Conservation (phyloP, 2,797 vertebrate genomes). For the Kryptopterus vitreolus region DNA sequence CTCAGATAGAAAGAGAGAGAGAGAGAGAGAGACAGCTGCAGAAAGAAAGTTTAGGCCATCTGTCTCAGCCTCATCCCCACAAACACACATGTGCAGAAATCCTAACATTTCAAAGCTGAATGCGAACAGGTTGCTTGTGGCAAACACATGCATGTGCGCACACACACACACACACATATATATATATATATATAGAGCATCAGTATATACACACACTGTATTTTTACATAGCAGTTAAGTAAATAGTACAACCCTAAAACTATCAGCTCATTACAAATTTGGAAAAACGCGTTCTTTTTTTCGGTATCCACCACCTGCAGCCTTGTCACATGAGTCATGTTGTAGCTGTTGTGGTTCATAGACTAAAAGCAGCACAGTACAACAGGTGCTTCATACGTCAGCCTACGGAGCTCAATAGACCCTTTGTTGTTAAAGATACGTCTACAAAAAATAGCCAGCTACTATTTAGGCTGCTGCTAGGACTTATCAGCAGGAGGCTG, state of each 20-base stretch:
- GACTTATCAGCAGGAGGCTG: constrained; percentile 60
- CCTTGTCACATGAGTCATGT: constrained; percentile 25
- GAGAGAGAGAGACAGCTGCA: constrained; percentile 66
- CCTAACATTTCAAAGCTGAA: constrained; percentile 72
- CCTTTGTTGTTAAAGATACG: constrained; percentile 69
- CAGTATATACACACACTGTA: neutral
- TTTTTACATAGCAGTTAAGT: neutral
- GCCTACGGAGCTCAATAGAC: constrained; percentile 67
- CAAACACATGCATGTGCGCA: constrained; percentile 34
- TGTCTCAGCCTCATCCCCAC: constrained; percentile 69
- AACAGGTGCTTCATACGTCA: constrained; percentile 71
- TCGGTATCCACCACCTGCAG: constrained; percentile 30
- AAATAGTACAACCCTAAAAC: neutral
- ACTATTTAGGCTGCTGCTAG: constrained; percentile 55
- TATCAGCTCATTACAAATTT: neutral
- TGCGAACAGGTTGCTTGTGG: constrained; percentile 45
- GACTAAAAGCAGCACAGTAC: constrained; percentile 54
- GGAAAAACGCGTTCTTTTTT: neutral
- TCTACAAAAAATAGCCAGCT: constrained; percentile 42
- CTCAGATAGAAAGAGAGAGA: constrained; percentile 49
- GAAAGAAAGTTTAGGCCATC: constrained; percentile 63
- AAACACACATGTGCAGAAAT: constrained; percentile 77
- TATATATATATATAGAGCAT: constrained; percentile 42
- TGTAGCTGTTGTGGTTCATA: constrained; percentile 42
- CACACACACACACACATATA: constrained; percentile 33